Evolutionary conservation across 1,140 invertebrate genomes (phyloP).

Genomic region (Antheraea mylitta): DNA sequence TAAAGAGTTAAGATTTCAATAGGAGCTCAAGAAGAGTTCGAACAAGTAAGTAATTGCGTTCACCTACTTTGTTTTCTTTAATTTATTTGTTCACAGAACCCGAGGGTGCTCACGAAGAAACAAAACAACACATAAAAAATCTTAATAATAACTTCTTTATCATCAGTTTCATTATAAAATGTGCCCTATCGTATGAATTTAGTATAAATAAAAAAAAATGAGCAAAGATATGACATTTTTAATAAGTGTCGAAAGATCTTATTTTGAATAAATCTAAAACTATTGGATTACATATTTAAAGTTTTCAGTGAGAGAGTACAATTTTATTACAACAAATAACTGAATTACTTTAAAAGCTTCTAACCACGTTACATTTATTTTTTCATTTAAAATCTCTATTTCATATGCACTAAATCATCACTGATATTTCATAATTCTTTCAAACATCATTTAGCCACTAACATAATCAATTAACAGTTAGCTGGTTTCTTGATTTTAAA

Average conservation of each 20-base stretch:
- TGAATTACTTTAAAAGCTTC: neutral
- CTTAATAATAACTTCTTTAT: neutral
- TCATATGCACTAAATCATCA: neutral
- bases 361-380: neutral
- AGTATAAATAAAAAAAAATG: neutral
- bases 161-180: neutral
- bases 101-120: neutral
- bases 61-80: conserved; percentile 23
- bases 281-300: neutral
- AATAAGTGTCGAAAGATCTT: neutral
- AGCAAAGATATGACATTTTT: neutral
- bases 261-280: neutral
- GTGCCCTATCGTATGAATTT: neutral
- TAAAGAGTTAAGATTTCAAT: conserved; percentile 72
- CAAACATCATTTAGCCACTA: neutral
- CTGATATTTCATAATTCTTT: neutral
- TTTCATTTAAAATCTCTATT: neutral
- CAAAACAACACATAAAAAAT: neutral
- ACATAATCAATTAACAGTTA: neutral
- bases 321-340: neutral
- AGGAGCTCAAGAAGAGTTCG: conserved; percentile 73
- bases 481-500: neutral
- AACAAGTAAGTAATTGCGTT: conserved; percentile 70
- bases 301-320: neutral
- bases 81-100: conserved; percentile 50